Base-by-base conservation (phyloP, 2,113 vertebrate species). In the Perca fluviatilis region DNA sequence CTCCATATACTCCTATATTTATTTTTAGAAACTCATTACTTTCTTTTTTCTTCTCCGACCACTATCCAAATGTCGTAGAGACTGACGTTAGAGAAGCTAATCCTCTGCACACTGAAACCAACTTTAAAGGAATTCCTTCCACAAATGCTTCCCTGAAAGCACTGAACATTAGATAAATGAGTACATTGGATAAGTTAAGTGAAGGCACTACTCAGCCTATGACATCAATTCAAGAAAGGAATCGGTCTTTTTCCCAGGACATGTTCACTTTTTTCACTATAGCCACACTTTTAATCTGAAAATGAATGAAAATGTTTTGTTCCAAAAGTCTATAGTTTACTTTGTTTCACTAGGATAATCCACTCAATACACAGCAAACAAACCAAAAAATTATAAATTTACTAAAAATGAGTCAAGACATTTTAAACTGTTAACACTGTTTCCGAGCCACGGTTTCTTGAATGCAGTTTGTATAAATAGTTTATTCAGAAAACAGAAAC, bases 141-240 rank as follows among this genome's bases (percentile, higher is more conserved):
- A 60, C 53, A 40, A 77, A 54, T 56, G 53, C 57, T 21, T 77
- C 57, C 27, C 21, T 43, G 63, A 58, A 27, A 76, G 63, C 7
- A 61, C 40, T 57, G 73, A 53, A 78, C 40, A 60, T 85, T 57
- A 30, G 40, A 67, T 79, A 66, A 83, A 69, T 25, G 19, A 53
- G 46, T n/a, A 79, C 36, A 75, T 15, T 19, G 51, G 77, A 79
- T 68, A 43, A 40, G 36, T 40, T 21, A 51, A 25, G 69, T 8
- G 14, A 66, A 8, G 50, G 36, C 43, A 43, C n/a, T 11, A 70
- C 18, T 70, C 46, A 53, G 25, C 13, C 43, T 77, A 62, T 84
- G 86, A 91, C 36, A 74, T 83, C 15, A 46, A 72, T 82, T 80
- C 27, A 68, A 47, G 62, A 78, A 50, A 76, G 36, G 11, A 73